Conservation (phyloP, 64 coral and sea anemone genomes). For the Pachyseris speciosa region DNA sequence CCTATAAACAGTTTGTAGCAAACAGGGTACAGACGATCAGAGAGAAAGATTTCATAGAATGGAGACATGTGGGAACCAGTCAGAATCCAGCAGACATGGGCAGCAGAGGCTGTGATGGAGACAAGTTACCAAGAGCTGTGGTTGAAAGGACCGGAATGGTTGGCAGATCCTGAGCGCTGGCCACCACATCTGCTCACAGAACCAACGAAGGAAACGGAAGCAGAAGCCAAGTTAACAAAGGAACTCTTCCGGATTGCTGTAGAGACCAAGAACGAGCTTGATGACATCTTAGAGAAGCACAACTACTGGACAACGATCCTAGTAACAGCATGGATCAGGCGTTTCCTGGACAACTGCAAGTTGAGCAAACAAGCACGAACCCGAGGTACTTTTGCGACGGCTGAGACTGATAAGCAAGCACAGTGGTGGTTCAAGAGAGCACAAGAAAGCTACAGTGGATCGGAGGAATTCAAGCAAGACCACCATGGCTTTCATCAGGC, state of each 20-base stretch:
- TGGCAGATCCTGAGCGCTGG: background rate
- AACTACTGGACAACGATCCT: background rate
- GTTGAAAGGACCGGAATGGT: background rate
- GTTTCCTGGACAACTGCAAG: background rate
- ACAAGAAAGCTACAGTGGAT: too few species aligned
- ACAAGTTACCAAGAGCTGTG: slow-evolving; percentile 4
- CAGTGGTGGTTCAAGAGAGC: too few species aligned
- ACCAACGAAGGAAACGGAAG: slow-evolving; percentile 26
- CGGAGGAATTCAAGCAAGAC: too few species aligned
- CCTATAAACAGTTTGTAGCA: slow-evolving; percentile 53
- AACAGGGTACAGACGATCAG: slow-evolving; percentile 52
- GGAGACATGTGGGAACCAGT: slow-evolving; percentile 40
- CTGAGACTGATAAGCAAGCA: too few species aligned
- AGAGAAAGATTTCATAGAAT: slow-evolving; percentile 45
- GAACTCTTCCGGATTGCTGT: background rate
- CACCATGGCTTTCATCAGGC: background rate
- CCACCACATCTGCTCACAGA: background rate
- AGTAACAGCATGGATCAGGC: background rate
- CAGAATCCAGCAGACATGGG: slow-evolving; percentile 43
- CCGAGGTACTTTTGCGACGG: too few species aligned
- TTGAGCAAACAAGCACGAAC: too few species aligned
- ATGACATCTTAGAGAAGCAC: slow-evolving; percentile 32
- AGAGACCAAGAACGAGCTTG: slow-evolving; percentile 12
- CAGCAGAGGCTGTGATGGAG: slow-evolving; percentile 25
- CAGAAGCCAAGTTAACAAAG: slow-evolving; percentile 10